phyloP scores from a whole-genome alignment of 2,113 vertebrate species.

The Hylia prasina region DNA sequence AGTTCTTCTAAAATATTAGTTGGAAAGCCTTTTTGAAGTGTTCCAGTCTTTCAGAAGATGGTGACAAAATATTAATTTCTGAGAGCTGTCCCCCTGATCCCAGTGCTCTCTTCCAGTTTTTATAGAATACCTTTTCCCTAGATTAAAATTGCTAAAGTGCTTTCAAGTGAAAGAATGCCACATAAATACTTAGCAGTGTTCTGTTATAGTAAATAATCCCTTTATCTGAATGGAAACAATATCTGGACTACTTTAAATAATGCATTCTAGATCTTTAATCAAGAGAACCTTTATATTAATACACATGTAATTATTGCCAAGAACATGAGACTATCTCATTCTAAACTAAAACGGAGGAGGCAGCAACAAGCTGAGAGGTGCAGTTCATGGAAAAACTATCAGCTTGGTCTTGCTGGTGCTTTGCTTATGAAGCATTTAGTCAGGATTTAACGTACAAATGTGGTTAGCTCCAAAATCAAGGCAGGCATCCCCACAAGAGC shows the following conservation, averaged over 20 bases:
- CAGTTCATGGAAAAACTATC: background rate
- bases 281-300: background rate
- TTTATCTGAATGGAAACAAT: slow-evolving; percentile 23
- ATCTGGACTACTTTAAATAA: slow-evolving; percentile 17
- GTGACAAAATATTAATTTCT: background rate
- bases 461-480: background rate
- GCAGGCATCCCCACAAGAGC: background rate
- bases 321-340: background rate
- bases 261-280: background rate
- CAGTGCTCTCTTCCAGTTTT: background rate
- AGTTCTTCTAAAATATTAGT: background rate
- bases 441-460: background rate
- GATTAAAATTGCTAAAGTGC: background rate
- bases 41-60: background rate
- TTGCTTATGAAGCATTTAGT: background rate
- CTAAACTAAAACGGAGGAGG: background rate
- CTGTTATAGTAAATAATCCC: background rate
- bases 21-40: background rate
- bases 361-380: background rate
- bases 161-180: background rate
- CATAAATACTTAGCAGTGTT: background rate
- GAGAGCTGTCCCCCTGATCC: background rate
- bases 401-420: background rate
- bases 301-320: background rate
- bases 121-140: background rate